Evolutionary conservation across 2,888 invertebrate species (phyloP).

Genomic region (Eurytoma californica): DNA sequence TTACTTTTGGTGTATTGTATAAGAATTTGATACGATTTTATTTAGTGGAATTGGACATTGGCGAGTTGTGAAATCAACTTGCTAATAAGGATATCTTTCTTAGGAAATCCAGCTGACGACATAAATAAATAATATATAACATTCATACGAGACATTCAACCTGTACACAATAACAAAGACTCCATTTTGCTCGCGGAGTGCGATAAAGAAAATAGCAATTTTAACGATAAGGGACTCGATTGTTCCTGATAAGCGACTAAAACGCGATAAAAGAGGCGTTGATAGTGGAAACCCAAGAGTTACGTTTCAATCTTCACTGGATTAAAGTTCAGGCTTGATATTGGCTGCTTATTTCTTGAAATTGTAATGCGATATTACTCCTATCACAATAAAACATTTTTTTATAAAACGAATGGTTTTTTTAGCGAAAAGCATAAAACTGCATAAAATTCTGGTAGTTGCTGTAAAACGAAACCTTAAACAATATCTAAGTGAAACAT

Average conservation of each 20-base stretch:
- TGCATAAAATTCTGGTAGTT: too few species aligned
- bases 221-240: slow-evolving; percentile 32
- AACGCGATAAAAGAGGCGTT: slow-evolving; percentile 36
- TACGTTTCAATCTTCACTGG: slow-evolving; percentile 16
- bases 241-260: slow-evolving; percentile 40
- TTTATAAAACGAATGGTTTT: too few species aligned
- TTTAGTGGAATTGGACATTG: too few species aligned
- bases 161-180: slow-evolving; percentile 9
- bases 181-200: slow-evolving; percentile 22
- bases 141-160: background rate
- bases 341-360: too few species aligned
- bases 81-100: background rate
- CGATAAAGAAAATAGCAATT: slow-evolving; percentile 43
- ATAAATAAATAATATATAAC: background rate
- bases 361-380: too few species aligned
- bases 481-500: background rate
- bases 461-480: too few species aligned
- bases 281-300: slow-evolving; percentile 17
- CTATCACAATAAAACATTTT: too few species aligned
- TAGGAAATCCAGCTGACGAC: slow-evolving; percentile 15
- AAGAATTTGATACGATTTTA: too few species aligned
- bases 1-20: too few species aligned
- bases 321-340: background rate
- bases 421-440: too few species aligned
- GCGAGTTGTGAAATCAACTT: background rate